Base-by-base conservation (phyloP, 1,140 invertebrate genomes). In the Diplogasteroides magnus region DNA sequence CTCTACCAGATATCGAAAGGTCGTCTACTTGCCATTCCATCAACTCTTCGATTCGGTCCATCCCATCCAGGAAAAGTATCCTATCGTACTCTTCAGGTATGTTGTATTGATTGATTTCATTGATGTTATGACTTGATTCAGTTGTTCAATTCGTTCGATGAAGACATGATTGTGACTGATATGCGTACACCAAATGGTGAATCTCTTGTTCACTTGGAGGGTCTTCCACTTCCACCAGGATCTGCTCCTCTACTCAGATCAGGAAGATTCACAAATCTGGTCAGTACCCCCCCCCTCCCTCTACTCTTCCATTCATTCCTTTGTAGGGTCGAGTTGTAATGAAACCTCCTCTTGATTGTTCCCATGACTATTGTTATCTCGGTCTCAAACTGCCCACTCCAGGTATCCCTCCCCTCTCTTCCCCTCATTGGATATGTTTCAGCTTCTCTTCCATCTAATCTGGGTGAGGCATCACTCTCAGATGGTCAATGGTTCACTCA, bases 11-110 rank as follows among this genome's bases (percentile, higher is more conserved):
- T 85, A 75, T 81, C 80, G 60, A 74, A 92, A 19, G 84, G 88
- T 59, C 91, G 92, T 82, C 87, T 89, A 69, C 88, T 91, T 83
- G 90, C 90, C 74, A 92, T 91, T 87, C 91, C 91, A 37, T 90
- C 91, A 89, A 67, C 89, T 31, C 15, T 74, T n/a, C 61, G 25
- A 37, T 76, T 92, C 83, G 87, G 89, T 72, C 88, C 91, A 83
- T 90, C 90, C 75, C 92, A 91, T 87, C 91, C 91, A 56, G 90
- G 90, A 23, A 90, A 89, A 82, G 86, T 90, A 58, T 32, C 72
- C 60, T 80, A 83, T 37, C 80, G 86, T 11, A 74, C 86, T n/a
- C 84, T 87, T 56, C 85, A 84, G 37, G 87, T 88, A 76, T 77
- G 83, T 58, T 64, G 69, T 26, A 58, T 65, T 48, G 6, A 48